phyloP scores from a whole-genome alignment of 2,888 invertebrate genomes.

The Polietes domitor region DNA sequence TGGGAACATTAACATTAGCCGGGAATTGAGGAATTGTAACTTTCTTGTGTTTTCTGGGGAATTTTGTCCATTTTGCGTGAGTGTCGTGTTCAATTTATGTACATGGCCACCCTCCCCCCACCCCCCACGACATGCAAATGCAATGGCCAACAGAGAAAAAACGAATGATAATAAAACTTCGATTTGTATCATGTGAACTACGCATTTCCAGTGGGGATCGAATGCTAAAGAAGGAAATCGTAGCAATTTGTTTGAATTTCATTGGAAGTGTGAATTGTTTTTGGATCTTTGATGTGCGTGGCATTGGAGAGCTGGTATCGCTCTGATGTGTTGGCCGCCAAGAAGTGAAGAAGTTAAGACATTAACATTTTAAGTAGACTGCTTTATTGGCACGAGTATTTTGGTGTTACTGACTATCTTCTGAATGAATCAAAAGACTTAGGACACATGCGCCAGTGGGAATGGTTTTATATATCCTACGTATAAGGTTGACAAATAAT shows the following conservation, averaged over 20 bases:
- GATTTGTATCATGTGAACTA: slow-evolving; percentile 13
- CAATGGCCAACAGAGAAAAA: background rate
- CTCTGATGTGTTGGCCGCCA: background rate
- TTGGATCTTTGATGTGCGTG: background rate
- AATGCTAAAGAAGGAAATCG: slow-evolving; percentile 35
- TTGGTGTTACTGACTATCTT: background rate
- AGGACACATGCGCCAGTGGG: background rate
- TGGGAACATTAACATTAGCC: background rate
- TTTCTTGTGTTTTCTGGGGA: slow-evolving; percentile 19
- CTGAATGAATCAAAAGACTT: slow-evolving; percentile 19
- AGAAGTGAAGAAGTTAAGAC: slow-evolving; percentile 11
- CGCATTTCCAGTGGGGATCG: slow-evolving; percentile 12
- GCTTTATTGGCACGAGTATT: slow-evolving; percentile 8
- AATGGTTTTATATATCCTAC: background rate
- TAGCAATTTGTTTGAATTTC: slow-evolving; percentile 41
- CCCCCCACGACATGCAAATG: slow-evolving; percentile 26
- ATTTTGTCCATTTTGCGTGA: slow-evolving; percentile 23
- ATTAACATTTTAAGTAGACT: slow-evolving; percentile 15
- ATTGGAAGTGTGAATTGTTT: slow-evolving; percentile 23
- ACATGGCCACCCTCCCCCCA: slow-evolving; percentile 24
- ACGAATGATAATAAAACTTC: slow-evolving; percentile 5
- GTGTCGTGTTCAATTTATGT: slow-evolving; percentile 30
- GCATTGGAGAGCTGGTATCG: background rate
- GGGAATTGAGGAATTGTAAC: background rate
- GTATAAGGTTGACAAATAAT: too few relatives aligned